Percentiles rank a stretch among this genome's conserved stretches.
Evolutionary conservation across 2,888 invertebrate species (phyloP).

Genomic region (Enoplolaimus lenunculus): DNA sequence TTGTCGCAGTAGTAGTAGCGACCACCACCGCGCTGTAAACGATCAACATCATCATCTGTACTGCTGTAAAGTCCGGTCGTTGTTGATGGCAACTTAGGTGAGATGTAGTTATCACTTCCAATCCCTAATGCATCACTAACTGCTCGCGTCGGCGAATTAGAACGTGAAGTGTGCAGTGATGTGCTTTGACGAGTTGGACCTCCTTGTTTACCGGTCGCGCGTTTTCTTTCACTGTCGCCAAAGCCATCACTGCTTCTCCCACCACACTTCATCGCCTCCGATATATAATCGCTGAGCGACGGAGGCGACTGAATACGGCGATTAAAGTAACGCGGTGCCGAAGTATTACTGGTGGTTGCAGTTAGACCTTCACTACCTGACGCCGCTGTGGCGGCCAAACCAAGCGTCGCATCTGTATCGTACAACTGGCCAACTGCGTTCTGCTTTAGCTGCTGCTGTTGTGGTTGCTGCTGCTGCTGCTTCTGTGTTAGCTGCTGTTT

Average conservation of each 20-base stretch:
- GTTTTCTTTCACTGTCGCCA: not conserved
- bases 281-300: constrained; percentile 9
- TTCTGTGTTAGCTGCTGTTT: not conserved
- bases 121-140: too few relatives aligned
- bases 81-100: too few relatives aligned
- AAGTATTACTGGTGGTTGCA: too few relatives aligned
- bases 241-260: not conserved
- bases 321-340: too few relatives aligned
- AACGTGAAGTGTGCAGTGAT: constrained; percentile 11
- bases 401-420: not conserved
- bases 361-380: too few relatives aligned
- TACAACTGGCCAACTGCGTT: not conserved
- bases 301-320: not conserved
- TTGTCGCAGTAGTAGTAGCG: too few relatives aligned
- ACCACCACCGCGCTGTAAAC: too few relatives aligned
- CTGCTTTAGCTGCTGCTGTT: not conserved
- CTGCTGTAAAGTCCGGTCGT: not conserved
- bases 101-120: too few relatives aligned
- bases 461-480: not conserved
- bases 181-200: not conserved
- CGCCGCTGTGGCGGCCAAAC: not conserved
- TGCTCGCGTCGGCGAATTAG: not conserved
- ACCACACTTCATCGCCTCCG: not conserved
- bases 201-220: too few relatives aligned
- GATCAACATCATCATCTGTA: not conserved